Evolutionary conservation across 2,888 invertebrate genomes (phyloP).

Genomic region (Panopea generosa): DNA sequence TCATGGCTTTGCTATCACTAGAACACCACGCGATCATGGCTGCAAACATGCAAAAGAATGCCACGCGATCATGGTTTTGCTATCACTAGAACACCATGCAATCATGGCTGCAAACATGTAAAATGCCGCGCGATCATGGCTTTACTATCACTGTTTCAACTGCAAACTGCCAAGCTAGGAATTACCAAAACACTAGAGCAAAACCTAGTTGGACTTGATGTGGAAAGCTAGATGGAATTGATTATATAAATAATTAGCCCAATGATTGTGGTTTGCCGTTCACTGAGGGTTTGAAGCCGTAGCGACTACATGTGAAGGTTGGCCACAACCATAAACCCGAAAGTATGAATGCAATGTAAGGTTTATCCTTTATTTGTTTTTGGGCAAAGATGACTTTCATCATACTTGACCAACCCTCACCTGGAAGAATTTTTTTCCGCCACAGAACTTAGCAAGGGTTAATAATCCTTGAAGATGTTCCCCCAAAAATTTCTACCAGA

Average conservation of each 20-base stretch:
- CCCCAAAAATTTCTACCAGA: no score
- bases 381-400: neutral
- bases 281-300: conserved; percentile 4
- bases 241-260: neutral
- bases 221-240: neutral
- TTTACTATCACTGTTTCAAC: neutral
- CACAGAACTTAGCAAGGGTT: no score
- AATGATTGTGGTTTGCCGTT: neutral
- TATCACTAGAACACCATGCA: no score
- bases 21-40: no score
- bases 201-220: neutral
- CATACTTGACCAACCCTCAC: conserved; percentile 2
- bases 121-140: no score
- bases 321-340: neutral
- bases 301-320: conserved; percentile 4
- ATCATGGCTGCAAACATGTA: no score
- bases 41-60: no score
- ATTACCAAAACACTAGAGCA: conserved; percentile 3
- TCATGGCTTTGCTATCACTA: no score
- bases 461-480: no score
- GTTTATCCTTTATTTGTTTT: neutral
- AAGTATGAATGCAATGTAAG: neutral
- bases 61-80: no score
- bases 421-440: conserved; percentile 2
- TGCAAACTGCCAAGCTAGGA: neutral